These are phyloP conservation scores for Augochlorella aurata DNA, from an alignment of 2,888 invertebrate genomes.

Conservation along the genomic window DNA sequence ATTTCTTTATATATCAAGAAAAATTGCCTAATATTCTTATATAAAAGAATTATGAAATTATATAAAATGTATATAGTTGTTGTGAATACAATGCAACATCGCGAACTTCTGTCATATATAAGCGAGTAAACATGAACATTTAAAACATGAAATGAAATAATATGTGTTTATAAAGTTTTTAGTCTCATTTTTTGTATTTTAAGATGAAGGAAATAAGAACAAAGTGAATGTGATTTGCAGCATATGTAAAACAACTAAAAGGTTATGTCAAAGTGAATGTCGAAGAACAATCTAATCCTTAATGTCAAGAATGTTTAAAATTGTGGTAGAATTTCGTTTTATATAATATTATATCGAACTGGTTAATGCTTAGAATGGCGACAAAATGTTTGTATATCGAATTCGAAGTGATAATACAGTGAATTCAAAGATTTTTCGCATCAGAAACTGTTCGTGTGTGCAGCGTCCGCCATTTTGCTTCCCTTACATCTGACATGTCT, in stretches of 20 bases:
- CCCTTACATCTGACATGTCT: slow-evolving; percentile 78
- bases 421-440: slow-evolving; percentile 68
- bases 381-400: slow-evolving; percentile 45
- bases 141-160: not conserved
- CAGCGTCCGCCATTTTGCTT: slow-evolving; percentile 77
- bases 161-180: not conserved
- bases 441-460: slow-evolving; percentile 66
- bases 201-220: slow-evolving; percentile 7
- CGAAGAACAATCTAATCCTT: slow-evolving; percentile 46
- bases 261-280: slow-evolving; percentile 62
- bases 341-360: slow-evolving; percentile 37
- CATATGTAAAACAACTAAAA: slow-evolving; percentile 21
- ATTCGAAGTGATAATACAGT: slow-evolving; percentile 57
- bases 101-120: slow-evolving; percentile 1
- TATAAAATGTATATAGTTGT: slow-evolving; percentile 24
- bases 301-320: slow-evolving; percentile 12
- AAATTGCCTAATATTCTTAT: slow-evolving; percentile 11
- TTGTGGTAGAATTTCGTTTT: slow-evolving; percentile 26
- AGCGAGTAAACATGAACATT: slow-evolving; percentile 5
- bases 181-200: not conserved
- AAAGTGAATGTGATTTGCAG: slow-evolving; percentile 21
- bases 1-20: not conserved
- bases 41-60: slow-evolving; percentile 10
- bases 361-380: slow-evolving; percentile 38
- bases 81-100: slow-evolving; percentile 15